phyloP scores from a whole-genome alignment of 1,140 invertebrate species.

The Drosophila neocordata region DNA sequence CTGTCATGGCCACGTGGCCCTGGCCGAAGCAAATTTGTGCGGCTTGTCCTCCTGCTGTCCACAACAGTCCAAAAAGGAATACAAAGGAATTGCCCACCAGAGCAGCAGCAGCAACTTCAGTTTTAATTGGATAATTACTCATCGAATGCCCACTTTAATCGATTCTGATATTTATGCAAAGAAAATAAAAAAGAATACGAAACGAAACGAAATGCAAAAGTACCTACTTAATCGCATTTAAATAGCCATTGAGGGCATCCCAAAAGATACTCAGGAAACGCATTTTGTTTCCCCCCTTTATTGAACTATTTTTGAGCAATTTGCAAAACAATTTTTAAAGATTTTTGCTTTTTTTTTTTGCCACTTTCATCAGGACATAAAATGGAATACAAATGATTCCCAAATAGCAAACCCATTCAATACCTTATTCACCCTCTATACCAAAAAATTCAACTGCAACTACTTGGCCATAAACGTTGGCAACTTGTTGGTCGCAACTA shows the following conservation, averaged over 20 bases:
- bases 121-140: slow-evolving; percentile 79
- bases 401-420: slow-evolving; percentile 45
- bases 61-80: not conserved
- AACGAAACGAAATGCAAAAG: not conserved
- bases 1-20: slow-evolving; percentile 53
- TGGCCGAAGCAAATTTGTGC: slow-evolving; percentile 25
- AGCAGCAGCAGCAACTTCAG: slow-evolving; percentile 37
- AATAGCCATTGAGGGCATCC: slow-evolving; percentile 1
- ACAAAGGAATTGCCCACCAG: slow-evolving; percentile 20
- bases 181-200: slow-evolving; percentile 13
- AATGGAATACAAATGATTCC: slow-evolving; percentile 62
- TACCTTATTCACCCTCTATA: slow-evolving; percentile 17
- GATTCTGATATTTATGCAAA: slow-evolving; percentile 51
- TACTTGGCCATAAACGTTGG: slow-evolving; percentile 30
- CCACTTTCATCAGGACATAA: not conserved
- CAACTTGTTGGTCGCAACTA: slow-evolving; percentile 69
- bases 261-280: slow-evolving; percentile 16
- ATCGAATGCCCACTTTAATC: slow-evolving; percentile 64
- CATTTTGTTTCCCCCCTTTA: not conserved
- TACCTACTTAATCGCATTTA: slow-evolving; percentile 5
- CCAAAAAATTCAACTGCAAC: slow-evolving; percentile 28
- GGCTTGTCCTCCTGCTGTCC: not conserved
- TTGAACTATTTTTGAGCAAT: slow-evolving; percentile 37
- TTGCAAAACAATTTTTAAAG: slow-evolving; percentile 30
- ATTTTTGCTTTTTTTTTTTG: slow-evolving; percentile 16